phyloP scores from a whole-genome alignment of 2,888 invertebrate species.

The Electrophaes corylata region DNA sequence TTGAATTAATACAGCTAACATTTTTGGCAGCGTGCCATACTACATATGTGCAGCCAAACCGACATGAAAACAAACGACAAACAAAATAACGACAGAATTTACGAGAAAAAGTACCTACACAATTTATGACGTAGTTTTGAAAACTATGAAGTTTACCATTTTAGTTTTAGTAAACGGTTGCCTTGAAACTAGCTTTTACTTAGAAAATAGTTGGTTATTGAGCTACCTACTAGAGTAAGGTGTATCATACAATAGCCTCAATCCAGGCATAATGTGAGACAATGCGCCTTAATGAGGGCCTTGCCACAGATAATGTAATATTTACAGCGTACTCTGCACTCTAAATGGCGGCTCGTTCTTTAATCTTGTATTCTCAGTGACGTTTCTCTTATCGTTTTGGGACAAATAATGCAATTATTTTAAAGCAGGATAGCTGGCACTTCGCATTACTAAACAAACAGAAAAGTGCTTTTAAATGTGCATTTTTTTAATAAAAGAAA shows the following conservation, averaged over 20 bases:
- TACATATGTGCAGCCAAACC: slow-evolving; percentile 31
- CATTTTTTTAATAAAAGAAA: too few relatives aligned
- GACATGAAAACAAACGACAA: slow-evolving; percentile 35
- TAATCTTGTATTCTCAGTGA: slow-evolving; percentile 51
- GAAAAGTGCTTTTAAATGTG: not conserved
- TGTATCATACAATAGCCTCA: slow-evolving; percentile 33
- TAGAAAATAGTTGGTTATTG: slow-evolving; percentile 6
- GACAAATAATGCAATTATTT: slow-evolving; percentile 36
- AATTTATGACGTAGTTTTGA: too few relatives aligned
- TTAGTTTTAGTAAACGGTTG: too few relatives aligned
- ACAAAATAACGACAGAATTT: too few relatives aligned
- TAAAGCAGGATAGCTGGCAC: slow-evolving; percentile 11
- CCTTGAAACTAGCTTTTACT: not conserved
- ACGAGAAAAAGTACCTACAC: too few relatives aligned
- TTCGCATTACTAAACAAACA: not conserved
- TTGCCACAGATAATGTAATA: slow-evolving; percentile 36
- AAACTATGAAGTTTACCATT: too few relatives aligned
- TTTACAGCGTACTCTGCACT: slow-evolving; percentile 33
- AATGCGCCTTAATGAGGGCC: slow-evolving; percentile 51
- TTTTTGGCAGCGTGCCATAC: slow-evolving; percentile 49
- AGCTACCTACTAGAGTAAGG: slow-evolving; percentile 24
- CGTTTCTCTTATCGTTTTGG: slow-evolving; percentile 45
- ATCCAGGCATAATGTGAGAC: slow-evolving; percentile 50
- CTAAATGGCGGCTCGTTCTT: slow-evolving; percentile 28
- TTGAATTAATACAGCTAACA: slow-evolving; percentile 37